phyloP scores from a whole-genome alignment of 2,888 invertebrate species.

The Caenorhabditis sp. region DNA sequence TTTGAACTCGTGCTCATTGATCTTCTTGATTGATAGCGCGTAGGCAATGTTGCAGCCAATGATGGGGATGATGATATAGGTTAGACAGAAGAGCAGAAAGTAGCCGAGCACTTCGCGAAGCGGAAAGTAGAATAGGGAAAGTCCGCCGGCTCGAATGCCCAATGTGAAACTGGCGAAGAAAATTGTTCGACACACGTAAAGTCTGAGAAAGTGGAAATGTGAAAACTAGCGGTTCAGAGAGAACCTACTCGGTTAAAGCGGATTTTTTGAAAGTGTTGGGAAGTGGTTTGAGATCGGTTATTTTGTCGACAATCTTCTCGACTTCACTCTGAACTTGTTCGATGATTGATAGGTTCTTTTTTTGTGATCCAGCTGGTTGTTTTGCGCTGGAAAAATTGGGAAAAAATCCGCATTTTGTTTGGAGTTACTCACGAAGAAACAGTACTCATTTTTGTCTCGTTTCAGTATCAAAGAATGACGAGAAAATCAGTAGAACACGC shows the following conservation, averaged over 20 bases:
- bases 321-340: constrained; percentile 18
- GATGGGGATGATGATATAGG: constrained; percentile 34
- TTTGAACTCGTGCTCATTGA: constrained; percentile 33
- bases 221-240: not conserved
- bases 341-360: constrained; percentile 13
- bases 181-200: constrained; percentile 33
- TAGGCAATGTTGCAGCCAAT: constrained; percentile 21
- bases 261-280: constrained; percentile 32
- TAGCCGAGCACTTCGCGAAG: constrained; percentile 21
- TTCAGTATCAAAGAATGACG: not conserved
- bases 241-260: constrained; percentile 9
- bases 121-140: constrained; percentile 10
- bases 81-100: constrained; percentile 21
- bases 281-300: constrained; percentile 35
- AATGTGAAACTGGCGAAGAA: constrained; percentile 37
- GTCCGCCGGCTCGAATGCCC: constrained; percentile 28
- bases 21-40: constrained; percentile 4
- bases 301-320: constrained; percentile 17
- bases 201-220: constrained; percentile 18
- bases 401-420: too few relatives aligned
- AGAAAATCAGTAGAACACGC: too few relatives aligned
- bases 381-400: too few relatives aligned
- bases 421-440: too few relatives aligned
- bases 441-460: not conserved
- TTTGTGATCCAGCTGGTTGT: too few relatives aligned